Evolutionary conservation across 2,888 invertebrate species (phyloP), one percentile per base, ranked within the genome.

Genomic region (Liodrosophila aerea): DNA sequence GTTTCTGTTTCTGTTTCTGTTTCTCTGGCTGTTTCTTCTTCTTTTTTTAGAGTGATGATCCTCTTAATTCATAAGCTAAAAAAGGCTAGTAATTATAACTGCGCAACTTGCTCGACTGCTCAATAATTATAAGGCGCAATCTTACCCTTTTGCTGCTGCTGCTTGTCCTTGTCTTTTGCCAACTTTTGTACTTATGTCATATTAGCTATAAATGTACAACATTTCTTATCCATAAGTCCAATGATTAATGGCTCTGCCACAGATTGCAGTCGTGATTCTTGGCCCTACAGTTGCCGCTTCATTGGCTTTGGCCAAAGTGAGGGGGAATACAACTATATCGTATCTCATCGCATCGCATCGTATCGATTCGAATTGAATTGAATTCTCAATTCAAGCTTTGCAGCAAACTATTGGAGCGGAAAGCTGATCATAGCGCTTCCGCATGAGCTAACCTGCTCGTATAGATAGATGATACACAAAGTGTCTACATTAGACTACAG

Each of bases 101-200:
- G 78, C 82, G 69, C 73, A 68, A 64, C 74, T 58, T 58, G 54
- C 73, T 64, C 69, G 70, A 64, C 74, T 73, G 77, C 71, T 59
- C 74, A 67, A 85, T 85, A 81, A 81, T 85, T 85, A 83, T 76
- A 83, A 83, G 76, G 64, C 67, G 50, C 30, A 43, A 9, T 15
- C 39, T 16, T 16, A 16, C 39, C 18, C 16, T 33, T 13, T 18
- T 7, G n/a, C 44, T 15, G 12, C 13, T 16, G 15, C 9, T 62
- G 63, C 64, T 64, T 77, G 71, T 64, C 70, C 63, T 49, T 76
- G 72, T 57, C 75, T 71, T 80, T 76, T 71, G 66, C 81, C 80
- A 76, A 80, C 83, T 83, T 81, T 85, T 83, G 84, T 81, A 85
- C 80, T 81, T 81, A 81, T 85, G 81, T 81, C 81, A 81, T 80